These are phyloP conservation scores for Hystrix cristata DNA, from an alignment of 2,113 vertebrate genomes.

Conservation along the genomic window DNA sequence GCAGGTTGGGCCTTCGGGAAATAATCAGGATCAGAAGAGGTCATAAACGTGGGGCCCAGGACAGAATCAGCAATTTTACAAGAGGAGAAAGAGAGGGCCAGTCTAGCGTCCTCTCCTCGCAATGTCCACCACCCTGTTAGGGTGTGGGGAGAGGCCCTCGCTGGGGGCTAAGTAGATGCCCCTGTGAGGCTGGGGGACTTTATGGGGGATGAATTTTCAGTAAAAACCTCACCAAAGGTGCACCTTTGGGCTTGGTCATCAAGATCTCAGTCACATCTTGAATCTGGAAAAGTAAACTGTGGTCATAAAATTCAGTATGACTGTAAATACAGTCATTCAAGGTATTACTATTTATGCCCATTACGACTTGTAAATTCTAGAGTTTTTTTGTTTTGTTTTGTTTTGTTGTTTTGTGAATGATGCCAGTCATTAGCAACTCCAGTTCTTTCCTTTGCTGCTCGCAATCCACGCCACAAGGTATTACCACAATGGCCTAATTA, in stretches of 20 bases:
- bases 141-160: neutral
- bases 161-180: no score
- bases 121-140: neutral
- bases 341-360: neutral
- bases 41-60: neutral
- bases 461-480: neutral
- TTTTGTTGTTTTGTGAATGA: neutral
- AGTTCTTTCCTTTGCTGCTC: neutral
- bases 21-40: neutral
- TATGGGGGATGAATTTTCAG: neutral
- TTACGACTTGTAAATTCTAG: neutral
- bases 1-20: neutral
- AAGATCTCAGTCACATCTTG: neutral
- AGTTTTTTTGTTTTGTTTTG: neutral
- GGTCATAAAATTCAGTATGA: neutral
- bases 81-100: neutral
- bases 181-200: neutral
- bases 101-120: fast-evolving
- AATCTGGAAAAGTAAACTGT: neutral
- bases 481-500: neutral
- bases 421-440: neutral
- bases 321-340: no score
- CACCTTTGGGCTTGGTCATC: neutral
- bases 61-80: neutral
- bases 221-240: neutral